Percentiles rank a stretch among this genome's conserved stretches.
Evolutionary conservation across 2,113 vertebrate species (phyloP).

Genomic region (Poecile atricapillus): DNA sequence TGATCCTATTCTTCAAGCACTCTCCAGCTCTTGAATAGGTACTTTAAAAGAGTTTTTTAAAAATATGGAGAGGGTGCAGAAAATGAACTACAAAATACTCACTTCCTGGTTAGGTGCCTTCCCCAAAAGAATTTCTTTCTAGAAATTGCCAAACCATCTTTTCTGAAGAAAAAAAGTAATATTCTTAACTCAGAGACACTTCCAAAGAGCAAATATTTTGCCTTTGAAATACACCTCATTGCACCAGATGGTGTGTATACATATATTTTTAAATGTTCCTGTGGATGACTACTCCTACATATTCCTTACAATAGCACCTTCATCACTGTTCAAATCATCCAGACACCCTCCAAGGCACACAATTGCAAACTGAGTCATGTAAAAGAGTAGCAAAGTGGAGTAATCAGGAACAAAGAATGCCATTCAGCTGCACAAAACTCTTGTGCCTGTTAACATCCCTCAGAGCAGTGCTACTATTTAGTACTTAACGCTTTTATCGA

Average conservation of each 20-base stretch:
- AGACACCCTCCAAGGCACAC: conserved; percentile 27
- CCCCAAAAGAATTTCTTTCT: background rate
- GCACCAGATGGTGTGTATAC: conserved; percentile 54
- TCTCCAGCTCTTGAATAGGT: background rate
- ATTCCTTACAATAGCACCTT: conserved; percentile 60
- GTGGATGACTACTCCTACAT: conserved; percentile 47
- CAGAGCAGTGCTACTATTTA: background rate
- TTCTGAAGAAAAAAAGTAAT: background rate
- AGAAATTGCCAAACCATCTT: background rate
- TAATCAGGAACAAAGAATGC: background rate
- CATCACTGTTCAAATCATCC: conserved; percentile 3
- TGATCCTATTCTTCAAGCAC: background rate
- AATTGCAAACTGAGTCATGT: conserved; percentile 48
- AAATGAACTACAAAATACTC: background rate
- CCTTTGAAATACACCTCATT: conserved; percentile 52
- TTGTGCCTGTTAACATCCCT: background rate
- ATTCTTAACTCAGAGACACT: background rate
- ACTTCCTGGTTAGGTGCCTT: background rate
- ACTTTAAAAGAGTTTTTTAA: background rate
- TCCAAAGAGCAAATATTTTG: conserved; percentile 56
- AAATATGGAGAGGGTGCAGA: background rate
- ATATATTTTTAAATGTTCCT: conserved; percentile 60
- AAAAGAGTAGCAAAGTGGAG: conserved; percentile 7
- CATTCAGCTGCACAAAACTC: conserved; percentile 1
- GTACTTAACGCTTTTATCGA: background rate